phyloP scores from a whole-genome alignment of 2,113 vertebrate genomes.

The Dendrocopos noguchii region DNA sequence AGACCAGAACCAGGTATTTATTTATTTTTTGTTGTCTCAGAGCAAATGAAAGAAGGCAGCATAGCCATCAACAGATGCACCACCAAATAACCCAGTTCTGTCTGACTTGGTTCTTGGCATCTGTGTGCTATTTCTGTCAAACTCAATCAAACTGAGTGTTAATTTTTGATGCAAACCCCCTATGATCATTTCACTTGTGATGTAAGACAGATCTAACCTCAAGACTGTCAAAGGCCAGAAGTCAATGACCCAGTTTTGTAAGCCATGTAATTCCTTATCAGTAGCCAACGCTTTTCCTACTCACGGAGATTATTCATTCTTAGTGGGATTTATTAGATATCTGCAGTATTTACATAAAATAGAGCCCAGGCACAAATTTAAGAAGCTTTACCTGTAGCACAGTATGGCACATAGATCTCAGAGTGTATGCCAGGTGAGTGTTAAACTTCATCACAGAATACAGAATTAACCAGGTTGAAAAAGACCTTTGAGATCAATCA shows the following conservation, averaged over 20 bases:
- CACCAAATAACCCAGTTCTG: conserved; percentile 77
- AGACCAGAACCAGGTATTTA: conserved; percentile 40
- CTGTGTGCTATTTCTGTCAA: conserved; percentile 83
- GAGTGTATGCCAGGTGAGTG: not conserved
- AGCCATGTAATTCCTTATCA: conserved; percentile 58
- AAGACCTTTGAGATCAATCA: no score
- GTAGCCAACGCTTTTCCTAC: conserved; percentile 26
- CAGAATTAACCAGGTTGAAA: no score
- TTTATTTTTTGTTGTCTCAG: conserved; percentile 33
- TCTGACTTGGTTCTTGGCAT: conserved; percentile 81
- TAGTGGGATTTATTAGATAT: not conserved
- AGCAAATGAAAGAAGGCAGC: conserved; percentile 55
- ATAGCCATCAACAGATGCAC: conserved; percentile 76
- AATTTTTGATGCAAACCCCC: conserved; percentile 83
- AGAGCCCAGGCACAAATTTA: not conserved
- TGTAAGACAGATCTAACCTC: conserved; percentile 84
- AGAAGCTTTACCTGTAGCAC: not conserved
- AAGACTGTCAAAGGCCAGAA: conserved; percentile 78
- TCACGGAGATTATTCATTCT: not conserved
- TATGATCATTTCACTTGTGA: conserved; percentile 83
- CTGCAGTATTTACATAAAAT: not conserved
- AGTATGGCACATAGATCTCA: not conserved
- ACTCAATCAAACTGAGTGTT: conserved; percentile 81
- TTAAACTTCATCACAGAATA: no score
- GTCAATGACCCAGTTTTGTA: conserved; percentile 84